These are phyloP conservation scores for Hippocampus guttulatus DNA, from an alignment of 2,113 vertebrate species.

Conservation along the genomic window DNA sequence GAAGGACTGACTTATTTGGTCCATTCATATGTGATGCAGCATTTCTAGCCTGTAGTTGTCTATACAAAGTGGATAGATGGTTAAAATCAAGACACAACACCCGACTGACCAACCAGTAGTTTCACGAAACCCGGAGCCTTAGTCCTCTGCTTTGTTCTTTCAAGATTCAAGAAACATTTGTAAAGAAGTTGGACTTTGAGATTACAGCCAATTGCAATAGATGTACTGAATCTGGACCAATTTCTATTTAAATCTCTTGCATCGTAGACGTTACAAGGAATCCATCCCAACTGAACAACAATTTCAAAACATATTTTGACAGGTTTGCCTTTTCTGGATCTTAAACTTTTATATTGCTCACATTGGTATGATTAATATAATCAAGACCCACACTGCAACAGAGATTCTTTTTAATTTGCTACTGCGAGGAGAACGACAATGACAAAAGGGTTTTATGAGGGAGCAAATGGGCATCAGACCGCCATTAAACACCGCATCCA, in stretches of 20 bases:
- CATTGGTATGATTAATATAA: slow-evolving; percentile 8
- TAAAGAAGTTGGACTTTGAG: no score
- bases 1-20: not conserved
- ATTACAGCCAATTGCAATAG: no score
- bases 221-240: no score
- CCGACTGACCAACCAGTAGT: not conserved
- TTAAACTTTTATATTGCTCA: not conserved
- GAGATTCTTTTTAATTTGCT: slow-evolving; percentile 6
- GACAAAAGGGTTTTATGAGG: slow-evolving; percentile 16
- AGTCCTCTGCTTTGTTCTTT: not conserved
- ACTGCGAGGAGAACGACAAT: not conserved
- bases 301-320: not conserved
- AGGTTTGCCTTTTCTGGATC: not conserved
- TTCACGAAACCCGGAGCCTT: not conserved
- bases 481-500: slow-evolving; percentile 22
- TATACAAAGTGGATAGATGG: not conserved
- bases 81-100: not conserved
- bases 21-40: not conserved
- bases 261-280: not conserved
- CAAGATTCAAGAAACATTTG: not conserved
- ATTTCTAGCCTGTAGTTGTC: not conserved
- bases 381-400: not conserved
- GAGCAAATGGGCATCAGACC: slow-evolving; percentile 9
- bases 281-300: not conserved
- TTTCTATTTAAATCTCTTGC: not conserved